phyloP scores from a whole-genome alignment of 2,888 invertebrate genomes.

The Chydorus sphaericus region DNA sequence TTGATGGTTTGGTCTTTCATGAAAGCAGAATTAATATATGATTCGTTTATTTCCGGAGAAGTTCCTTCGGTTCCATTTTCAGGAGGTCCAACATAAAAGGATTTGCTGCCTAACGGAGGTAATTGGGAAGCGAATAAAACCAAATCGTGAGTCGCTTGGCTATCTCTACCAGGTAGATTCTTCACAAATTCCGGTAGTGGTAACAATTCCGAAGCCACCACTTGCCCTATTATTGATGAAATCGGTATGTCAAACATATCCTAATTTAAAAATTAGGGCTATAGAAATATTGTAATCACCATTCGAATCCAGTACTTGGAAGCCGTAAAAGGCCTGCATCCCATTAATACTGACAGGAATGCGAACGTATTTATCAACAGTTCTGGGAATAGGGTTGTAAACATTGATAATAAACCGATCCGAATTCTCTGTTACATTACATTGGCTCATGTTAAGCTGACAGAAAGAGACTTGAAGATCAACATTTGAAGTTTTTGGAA shows the following conservation, averaged over 20 bases:
- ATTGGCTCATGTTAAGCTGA: constrained; percentile 45
- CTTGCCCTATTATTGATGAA: constrained; percentile 22
- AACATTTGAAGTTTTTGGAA: constrained; percentile 18
- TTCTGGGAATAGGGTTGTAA: constrained; percentile 46
- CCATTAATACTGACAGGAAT: constrained; percentile 32
- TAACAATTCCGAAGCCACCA: too few relatives aligned
- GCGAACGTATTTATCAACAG: constrained; percentile 34
- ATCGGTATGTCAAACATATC: constrained; percentile 19
- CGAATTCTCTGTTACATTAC: constrained; percentile 36
- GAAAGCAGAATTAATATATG: too few relatives aligned
- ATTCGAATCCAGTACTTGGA: constrained; percentile 44
- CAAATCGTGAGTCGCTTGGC: too few relatives aligned
- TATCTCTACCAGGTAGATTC: too few relatives aligned
- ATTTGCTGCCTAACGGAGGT: too few relatives aligned
- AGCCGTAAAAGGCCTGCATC: too few relatives aligned
- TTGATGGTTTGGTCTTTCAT: background rate
- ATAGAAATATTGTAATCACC: too few relatives aligned
- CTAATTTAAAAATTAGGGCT: constrained; percentile 21
- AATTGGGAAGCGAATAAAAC: too few relatives aligned
- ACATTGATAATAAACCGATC: constrained; percentile 39
- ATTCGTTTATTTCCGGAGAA: too few relatives aligned
- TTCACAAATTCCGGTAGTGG: too few relatives aligned
- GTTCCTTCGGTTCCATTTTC: too few relatives aligned
- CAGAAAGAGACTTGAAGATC: constrained; percentile 32
- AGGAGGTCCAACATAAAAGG: too few relatives aligned